Evolutionary conservation across 2,888 invertebrate genomes (phyloP), one percentile per base, ranked within the genome.

Genomic region (Urechis unicinctus): DNA sequence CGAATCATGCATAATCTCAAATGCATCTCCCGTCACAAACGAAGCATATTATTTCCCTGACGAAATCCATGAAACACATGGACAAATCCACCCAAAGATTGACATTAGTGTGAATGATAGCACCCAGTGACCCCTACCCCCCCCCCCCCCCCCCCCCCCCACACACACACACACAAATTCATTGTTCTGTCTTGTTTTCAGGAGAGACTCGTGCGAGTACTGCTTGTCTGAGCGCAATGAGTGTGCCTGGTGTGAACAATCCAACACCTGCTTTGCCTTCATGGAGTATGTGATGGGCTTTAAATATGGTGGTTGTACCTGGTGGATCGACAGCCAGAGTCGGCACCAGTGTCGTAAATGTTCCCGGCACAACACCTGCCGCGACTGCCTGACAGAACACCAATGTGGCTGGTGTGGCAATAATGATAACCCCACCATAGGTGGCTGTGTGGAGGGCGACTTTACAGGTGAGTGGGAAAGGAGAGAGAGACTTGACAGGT

Each of bases 351-450:
- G 74, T 50, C 64, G 61, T 25, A 69, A 75, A 58, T 79, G 79
- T 58, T 54, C 65, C 2, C 44, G 60, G 3, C 68, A 70, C 53
- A 63, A 61, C 28, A 68, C 63, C 5, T 79, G 77, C 61, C 66
- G 68, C 24, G 53, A 58, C 1, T 94, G 94, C 72, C 79, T 94
- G 60, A 84, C 86, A 53, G 86, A 88, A 22, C 83, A 92, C 67
- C 89, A 89, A 58, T 95, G 95, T 78, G 95, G 95, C 5, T 95
- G 95, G 95, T 93, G 93, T 75, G 90, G 90, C 71, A 89, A 89
- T 65, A 81, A 85, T 25, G 87, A 88, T 52, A 92, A 94, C 79
- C 93, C 93, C 0, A 90, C 89, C 61, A 85, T 87, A 61, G 94
- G 94, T 0, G 82, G 62, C 22, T 76, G 75, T 62, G 57, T 68